phyloP scores from a whole-genome alignment of 2,113 vertebrate genomes.

The Oryzias celebensis region DNA sequence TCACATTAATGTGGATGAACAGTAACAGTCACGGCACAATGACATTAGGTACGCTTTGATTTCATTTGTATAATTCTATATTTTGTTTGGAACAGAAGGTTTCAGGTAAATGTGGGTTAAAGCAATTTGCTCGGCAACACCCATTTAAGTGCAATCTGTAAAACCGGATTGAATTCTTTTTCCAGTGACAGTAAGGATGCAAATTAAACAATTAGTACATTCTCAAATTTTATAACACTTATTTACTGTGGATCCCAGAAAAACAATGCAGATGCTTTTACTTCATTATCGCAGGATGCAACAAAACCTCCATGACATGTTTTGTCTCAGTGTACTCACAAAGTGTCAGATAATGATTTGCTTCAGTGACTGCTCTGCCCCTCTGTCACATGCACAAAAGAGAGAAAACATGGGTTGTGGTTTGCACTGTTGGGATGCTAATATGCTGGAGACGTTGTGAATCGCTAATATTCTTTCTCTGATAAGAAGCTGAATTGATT shows the following conservation, averaged over 20 bases:
- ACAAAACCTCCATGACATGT: conserved; percentile 19
- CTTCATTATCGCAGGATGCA: background rate
- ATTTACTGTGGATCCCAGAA: no score
- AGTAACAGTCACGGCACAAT: background rate
- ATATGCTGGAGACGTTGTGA: conserved; percentile 27
- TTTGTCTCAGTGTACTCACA: conserved; percentile 18
- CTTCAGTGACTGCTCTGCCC: conserved; percentile 40
- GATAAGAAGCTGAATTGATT: conserved; percentile 48
- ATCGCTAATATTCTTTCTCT: conserved; percentile 27
- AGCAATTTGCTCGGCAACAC: background rate
- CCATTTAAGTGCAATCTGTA: background rate
- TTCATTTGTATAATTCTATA: background rate
- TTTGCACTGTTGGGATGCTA: conserved; percentile 39
- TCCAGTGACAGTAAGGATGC: no score
- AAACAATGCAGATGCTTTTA: background rate
- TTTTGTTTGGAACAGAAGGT: background rate
- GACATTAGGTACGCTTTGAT: background rate
- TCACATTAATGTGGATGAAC: conserved; percentile 31
- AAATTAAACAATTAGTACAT: no score
- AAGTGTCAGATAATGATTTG: conserved; percentile 44
- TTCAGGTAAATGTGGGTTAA: background rate
- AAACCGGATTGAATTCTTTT: background rate
- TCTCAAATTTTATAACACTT: no score
- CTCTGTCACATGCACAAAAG: conserved; percentile 29
- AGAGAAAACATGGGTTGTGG: conserved; percentile 26